Conservation (phyloP, 2,797 vertebrate genomes). For the Cynodonichthys magdalenae region DNA sequence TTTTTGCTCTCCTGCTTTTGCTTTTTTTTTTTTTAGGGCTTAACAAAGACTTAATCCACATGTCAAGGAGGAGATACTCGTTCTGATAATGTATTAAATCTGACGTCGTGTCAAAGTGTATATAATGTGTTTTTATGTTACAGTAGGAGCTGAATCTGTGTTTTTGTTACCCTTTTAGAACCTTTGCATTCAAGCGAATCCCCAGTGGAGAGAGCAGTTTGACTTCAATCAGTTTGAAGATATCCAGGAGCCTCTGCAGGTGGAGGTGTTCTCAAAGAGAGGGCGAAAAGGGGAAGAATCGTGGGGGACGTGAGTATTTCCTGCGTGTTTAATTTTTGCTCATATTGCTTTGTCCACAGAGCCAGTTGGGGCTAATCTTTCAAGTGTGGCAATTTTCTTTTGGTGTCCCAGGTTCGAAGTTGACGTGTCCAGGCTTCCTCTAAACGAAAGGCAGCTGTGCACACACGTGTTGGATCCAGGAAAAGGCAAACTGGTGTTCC, state of each 20-base stretch:
- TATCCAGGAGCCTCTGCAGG: conserved; percentile 91
- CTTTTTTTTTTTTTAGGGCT: conserved; percentile 53
- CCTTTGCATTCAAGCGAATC: conserved; percentile 93
- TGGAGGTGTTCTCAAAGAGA: conserved; percentile 92
- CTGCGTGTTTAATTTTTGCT: conserved; percentile 46
- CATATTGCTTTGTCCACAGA: conserved; percentile 33
- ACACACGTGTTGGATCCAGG: conserved; percentile 83
- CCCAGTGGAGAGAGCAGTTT: conserved; percentile 97
- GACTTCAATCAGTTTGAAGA: conserved; percentile 98
- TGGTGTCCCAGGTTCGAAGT: conserved; percentile 85
- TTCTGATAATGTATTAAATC: conserved; percentile 68
- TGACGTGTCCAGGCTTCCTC: conserved; percentile 82
- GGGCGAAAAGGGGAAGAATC: conserved; percentile 90
- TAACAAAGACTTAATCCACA: conserved; percentile 75
- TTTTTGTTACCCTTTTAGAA: conserved; percentile 77
- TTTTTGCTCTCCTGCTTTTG: conserved; percentile 59
- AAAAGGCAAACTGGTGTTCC: conserved; percentile 85
- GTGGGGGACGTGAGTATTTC: conserved; percentile 91
- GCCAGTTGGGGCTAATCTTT: conserved; percentile 29
- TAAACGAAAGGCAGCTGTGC: conserved; percentile 84
- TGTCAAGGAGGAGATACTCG: conserved; percentile 69
- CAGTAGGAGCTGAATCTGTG: conserved; percentile 51
- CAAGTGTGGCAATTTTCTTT: conserved; percentile 35
- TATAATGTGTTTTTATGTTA: conserved; percentile 30
- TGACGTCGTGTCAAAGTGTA: conserved; percentile 44